Evolutionary conservation across 2,113 vertebrate genomes (phyloP), one percentile per base, ranked within the genome.

Genomic region (Piprites chloris): DNA sequence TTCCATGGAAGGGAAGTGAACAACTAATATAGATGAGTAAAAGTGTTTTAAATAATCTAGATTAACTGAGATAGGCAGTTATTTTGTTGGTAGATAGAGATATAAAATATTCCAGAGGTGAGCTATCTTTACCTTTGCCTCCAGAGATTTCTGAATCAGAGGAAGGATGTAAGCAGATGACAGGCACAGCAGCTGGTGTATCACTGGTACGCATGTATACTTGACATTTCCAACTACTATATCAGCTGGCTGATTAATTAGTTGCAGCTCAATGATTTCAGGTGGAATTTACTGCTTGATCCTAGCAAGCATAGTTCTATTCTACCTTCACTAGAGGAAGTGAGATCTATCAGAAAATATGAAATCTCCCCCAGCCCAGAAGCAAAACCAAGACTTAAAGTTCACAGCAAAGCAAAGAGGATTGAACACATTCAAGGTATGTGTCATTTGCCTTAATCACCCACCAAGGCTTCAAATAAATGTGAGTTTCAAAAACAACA

Each of bases 121-220:
- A 74, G 47, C 61, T 92, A 59, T 78, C 56, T 93, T 95, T 84
- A 47, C 76, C 61, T 52, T 67, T 91, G 49, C 89, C 66, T 85
- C 80, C 84, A 37, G 65, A 78, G 80, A 49, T 81, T 86, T 78
- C 52, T 68, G 56, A 78, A 75, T 77, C 35, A 61, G 69, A 87
- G 86, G 61, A 96, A 95, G 87, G 93, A 91, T 49, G 20, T 93
- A 93, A 90, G 71, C n/a, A 49, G 78, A 68, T 85, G 28, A 83
- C 71, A 90, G 47, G 42, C 76, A 35, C 21, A 74, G 39, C 55
- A 77, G 63, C 72, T 80, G 58, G 10, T 55, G 50, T 53, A 42
- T 13, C 79, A 46, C 24, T 11, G 4, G 44, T 37, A 67, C 1
- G 1, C 63, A 67, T 20, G 11, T 35, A 82, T 12, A n/a, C 20